Conservation (phyloP, 2,797 vertebrate genomes). For the Capromys pilorides region DNA sequence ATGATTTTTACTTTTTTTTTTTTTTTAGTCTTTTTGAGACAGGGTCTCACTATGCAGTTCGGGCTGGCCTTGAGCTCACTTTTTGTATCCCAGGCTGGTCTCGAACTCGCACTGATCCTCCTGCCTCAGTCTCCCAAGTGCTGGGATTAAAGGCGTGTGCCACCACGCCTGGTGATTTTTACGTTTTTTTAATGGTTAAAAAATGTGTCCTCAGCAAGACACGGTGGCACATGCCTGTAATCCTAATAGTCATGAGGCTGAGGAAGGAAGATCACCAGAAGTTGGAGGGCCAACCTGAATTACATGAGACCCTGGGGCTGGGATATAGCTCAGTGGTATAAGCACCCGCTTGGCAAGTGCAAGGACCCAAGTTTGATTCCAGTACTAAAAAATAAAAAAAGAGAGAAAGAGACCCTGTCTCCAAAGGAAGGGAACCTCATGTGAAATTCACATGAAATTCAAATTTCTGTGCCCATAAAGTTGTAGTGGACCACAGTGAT, state of each 20-base stretch:
- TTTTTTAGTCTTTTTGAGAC: too few species aligned
- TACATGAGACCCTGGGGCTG: neutral
- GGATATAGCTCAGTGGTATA: too few species aligned
- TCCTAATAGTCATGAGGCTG: neutral
- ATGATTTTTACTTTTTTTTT: neutral
- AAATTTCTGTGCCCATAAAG: slow-evolving; percentile 10
- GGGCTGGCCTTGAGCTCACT: too few species aligned
- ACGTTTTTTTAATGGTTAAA: slow-evolving; percentile 18
- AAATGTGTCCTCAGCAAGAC: neutral
- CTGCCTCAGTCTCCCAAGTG: too few species aligned
- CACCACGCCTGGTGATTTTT: too few species aligned
- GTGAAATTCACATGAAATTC: slow-evolving; percentile 24
- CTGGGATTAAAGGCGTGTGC: too few species aligned
- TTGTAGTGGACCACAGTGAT: slow-evolving; percentile 3
- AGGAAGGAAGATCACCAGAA: neutral
- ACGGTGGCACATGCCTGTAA: neutral
- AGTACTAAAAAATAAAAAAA: too few species aligned
- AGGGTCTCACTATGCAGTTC: too few species aligned
- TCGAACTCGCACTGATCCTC: too few species aligned
- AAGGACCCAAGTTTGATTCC: too few species aligned
- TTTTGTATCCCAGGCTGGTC: too few species aligned
- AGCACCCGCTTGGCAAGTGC: too few species aligned
- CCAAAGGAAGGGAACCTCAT: neutral
- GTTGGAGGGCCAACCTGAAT: neutral
- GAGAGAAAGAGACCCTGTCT: neutral